phyloP scores from a whole-genome alignment of 2,113 vertebrate genomes.

The Brevimyrus niger region DNA sequence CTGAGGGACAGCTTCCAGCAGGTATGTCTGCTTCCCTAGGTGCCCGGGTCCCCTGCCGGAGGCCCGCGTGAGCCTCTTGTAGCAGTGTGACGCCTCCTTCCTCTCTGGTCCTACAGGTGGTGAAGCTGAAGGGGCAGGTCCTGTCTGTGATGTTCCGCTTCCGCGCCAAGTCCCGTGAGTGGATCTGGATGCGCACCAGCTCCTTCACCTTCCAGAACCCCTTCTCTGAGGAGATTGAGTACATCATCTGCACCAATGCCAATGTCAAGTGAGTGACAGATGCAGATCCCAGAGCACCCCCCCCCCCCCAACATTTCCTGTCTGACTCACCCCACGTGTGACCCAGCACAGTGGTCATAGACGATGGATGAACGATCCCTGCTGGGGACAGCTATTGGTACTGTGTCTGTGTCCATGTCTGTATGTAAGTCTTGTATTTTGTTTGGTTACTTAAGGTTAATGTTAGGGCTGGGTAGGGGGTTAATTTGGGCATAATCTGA shows the following conservation, averaged over 20 bases:
- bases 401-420: neutral
- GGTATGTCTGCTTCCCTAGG: conserved; percentile 43
- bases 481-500: too few species aligned
- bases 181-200: conserved; percentile 94
- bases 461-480: neutral
- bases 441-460: too few species aligned
- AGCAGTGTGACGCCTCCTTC: neutral
- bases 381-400: neutral
- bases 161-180: conserved; percentile 81
- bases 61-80: neutral
- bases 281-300: neutral
- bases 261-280: conserved; percentile 83
- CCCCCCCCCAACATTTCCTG: neutral
- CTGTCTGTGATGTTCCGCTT: conserved; percentile 98
- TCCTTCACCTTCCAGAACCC: conserved; percentile 99
- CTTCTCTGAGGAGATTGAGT: conserved; percentile 96
- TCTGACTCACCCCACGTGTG: neutral
- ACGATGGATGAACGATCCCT: neutral
- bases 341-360: neutral
- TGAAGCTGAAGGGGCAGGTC: conserved; percentile 95
- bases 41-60: neutral
- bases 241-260: conserved; percentile 97
- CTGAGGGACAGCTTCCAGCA: conserved; percentile 93
- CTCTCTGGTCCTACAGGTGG: conserved; percentile 62
- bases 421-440: neutral